Base-by-base conservation (phyloP, 1,140 invertebrate species). In the Aradophagus sp. region DNA sequence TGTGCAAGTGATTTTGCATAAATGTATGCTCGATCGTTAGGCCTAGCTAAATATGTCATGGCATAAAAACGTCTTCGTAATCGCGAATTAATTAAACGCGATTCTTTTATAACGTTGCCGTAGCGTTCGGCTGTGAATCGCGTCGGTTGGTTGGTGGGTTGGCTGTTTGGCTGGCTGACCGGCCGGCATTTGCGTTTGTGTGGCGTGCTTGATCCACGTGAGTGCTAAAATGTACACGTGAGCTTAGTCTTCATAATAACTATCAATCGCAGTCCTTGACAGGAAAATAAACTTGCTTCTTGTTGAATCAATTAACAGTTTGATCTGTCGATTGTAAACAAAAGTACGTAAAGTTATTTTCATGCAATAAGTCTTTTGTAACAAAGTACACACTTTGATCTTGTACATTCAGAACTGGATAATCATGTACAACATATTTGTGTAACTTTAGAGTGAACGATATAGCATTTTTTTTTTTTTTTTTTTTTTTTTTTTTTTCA, bases 161-260 rank as follows among this genome's bases (percentile, higher is more conserved):
- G n/a, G n/a, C n/a, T n/a, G n/a, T n/a, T n/a, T n/a, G 62, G 29
- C 20, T 6, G 55, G 12, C 32, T 23, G 32, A 15, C 52, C 36
- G 44, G 31, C 44, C 44, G 52, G 62, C 50, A 52, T 67, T 67
- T 52, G 52, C 27, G 52, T 2, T 23, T 29, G 34, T 61, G 42
- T 42, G 71, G 56, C 69, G 72, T 74, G 74, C 72, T 14, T 52
- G 55, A 59, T 73, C 74, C 74, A 75, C 77, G 77, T 77, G 77
- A 78, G 53, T 23, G 20, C 52, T 55, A 47, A 69, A 72, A 44
- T 55, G 58, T 66, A 70, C 75, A 75, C 73, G 70, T 75, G 62
- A 66, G 47, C 17, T 23, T 52, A 58, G 52, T 61, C 62, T 66
- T 55, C 62, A 47, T 66, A 73, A 72, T 61, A 68, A 67, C 58